Base-by-base conservation (phyloP, 1,140 invertebrate species). In the Trialeurodes vaporariorum region DNA sequence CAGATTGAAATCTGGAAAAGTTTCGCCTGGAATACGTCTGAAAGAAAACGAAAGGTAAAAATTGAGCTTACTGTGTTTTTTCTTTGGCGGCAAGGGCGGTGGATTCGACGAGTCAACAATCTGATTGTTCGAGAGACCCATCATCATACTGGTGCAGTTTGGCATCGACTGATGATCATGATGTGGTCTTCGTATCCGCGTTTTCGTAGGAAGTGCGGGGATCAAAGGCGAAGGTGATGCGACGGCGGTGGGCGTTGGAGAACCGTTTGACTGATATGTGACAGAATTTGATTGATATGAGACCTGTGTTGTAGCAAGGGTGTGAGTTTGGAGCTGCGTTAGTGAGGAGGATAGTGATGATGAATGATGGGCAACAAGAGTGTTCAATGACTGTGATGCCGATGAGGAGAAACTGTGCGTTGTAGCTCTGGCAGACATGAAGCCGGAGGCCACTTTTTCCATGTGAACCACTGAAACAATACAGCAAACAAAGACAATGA, bases 51-150 rank as follows among this genome's bases (percentile, higher is more conserved):
- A n/a, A n/a, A n/a, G n/a, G n/a, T n/a, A 49, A 49, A 49, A 49
- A 49, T 9, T 5, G 73, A 77, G 91, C 91, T 91, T 85, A 96
- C 93, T 94, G 81, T 95, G 89, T 77, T 89, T 90, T 78, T 93
- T 94, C 79, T 96, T 96, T 0, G 90, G 84, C 25, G 93, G 93
- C 68, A 96, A 79, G 62, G 93, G 93, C 59, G 93, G 93, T 65
- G 93, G 93, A 77, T 85, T 85, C 61, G 80, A 84, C 72, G 63
- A 12, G 65, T 69, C 68, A 9, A 59, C 59, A 24, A 40, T 12
- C 24, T 63, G 49, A 40, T 65, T 61, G 24, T 5, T 49, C 34
- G 17, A 9, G 34, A 5, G 34, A 17, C 5, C 17, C 34, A 49
- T 49, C 34, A 49, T 49, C 34, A 49, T 49, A 49, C 5, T 9